Conservation (phyloP, 2,888 invertebrate species). For the Drosophila atripex region DNA sequence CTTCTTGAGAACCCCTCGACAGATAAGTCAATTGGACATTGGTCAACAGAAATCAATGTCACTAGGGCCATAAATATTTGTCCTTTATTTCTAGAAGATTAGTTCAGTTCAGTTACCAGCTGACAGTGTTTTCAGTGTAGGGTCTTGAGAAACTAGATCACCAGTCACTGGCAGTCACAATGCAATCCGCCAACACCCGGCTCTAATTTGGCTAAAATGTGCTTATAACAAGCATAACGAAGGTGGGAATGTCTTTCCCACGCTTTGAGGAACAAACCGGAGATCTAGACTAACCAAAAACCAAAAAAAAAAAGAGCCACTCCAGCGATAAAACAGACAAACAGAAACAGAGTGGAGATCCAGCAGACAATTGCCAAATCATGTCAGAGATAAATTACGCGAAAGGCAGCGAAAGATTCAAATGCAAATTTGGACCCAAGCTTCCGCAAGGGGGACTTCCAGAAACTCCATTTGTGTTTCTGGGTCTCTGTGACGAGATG, state of each 20-base stretch:
- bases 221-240: slow-evolving; percentile 22
- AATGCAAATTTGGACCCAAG: slow-evolving; percentile 48
- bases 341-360: not conserved
- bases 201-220: slow-evolving; percentile 25
- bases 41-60: not conserved
- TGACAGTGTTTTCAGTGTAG: not conserved
- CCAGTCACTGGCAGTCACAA: not conserved
- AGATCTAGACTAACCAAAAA: slow-evolving; percentile 2
- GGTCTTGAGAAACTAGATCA: not conserved
- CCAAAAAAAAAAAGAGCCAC: not conserved
- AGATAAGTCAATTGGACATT: not conserved
- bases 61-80: not conserved
- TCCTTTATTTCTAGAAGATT: no score
- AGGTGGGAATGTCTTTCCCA: slow-evolving; percentile 54
- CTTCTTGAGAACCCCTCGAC: slow-evolving; percentile 7
- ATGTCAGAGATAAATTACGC: slow-evolving; percentile 53
- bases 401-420: slow-evolving; percentile 42
- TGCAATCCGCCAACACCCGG: slow-evolving; percentile 14
- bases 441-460: no score
- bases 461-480: slow-evolving; percentile 39
- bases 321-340: not conserved
- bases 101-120: no score
- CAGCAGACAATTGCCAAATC: slow-evolving; percentile 42
- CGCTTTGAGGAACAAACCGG: slow-evolving; percentile 54
- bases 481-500: slow-evolving; percentile 49